Evolutionary conservation across 1,140 invertebrate species (phyloP), one percentile per base, ranked within the genome.

Genomic region (Mactra quadrangularis): DNA sequence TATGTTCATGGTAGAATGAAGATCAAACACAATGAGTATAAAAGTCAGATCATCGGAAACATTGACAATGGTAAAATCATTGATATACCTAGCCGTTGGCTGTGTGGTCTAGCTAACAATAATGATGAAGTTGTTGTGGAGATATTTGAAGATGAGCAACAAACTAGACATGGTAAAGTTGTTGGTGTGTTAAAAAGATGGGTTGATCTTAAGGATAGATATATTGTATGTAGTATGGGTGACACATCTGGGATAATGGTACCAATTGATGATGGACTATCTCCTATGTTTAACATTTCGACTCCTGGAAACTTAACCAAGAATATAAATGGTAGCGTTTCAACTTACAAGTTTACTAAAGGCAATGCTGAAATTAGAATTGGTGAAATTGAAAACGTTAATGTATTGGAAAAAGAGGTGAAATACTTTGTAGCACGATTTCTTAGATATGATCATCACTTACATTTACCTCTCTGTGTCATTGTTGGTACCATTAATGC

Each of bases 341-440:
- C 57, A 83, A 87, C 90, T 13, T 92, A 92, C 83, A 81, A 84
- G 19, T 72, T 91, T n/a, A 86, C 59, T 25, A 79, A 88, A 50
- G 38, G 15, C 38, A 75, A 85, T 45, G 84, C 82, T 19, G 45
- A 84, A 25, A 52, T 92, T 7, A 59, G 60, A 41, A 86, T 90
- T 45, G 86, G 86, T 70, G 85, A 89, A 27, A 87, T 86, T 68
- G 89, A 87, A 53, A 87, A 86, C 41, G 66, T 92, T 27, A 75
- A 89, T 57, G 76, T 78, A 0, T 33, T 64, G 3, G 60, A 88
- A 15, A 72, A 74, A 31, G 35, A 76, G 22, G 79, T 78, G 6
- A 88, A 90, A 45, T 60, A 92, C 41, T 92, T 91, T 88, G 81
- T 92, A 15, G 91, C 92, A n/a, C 78, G 86, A 13, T 91, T 90